Evolutionary conservation across 2,797 vertebrate species (phyloP), one percentile per base, ranked within the genome.

Genomic region (Rhadinocentrus ornatus): DNA sequence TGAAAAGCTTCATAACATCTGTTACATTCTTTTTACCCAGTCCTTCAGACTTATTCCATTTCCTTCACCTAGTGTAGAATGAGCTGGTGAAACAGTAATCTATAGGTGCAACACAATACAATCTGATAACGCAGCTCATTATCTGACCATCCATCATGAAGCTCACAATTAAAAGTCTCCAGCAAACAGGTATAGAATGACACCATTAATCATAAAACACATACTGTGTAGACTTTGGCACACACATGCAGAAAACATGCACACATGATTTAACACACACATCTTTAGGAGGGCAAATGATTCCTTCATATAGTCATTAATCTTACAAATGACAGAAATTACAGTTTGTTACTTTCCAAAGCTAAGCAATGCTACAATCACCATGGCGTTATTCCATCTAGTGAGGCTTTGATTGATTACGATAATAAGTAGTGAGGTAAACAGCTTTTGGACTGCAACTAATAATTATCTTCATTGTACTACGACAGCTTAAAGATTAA

Each of bases 131-230:
- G 2, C 29, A 26, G 60, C 73, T 81, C 73, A 81, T 90, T 90
- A 85, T 88, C 86, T 73, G 41, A 72, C 72, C 16, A 88, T 87
- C 73, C 75, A 85, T 89, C 82, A 88, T 57, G 64, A 83, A 72
- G 75, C 44, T 39, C 66, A 77, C 78, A 88, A 87, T 89, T 90
- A 88, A 89, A 84, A 85, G 75, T 75, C 63, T 29, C 20, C 41
- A 62, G 69, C 5, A 4, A 48, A 66, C 53, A 77, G 32, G 62
- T 77, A 82, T 68, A 78, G 68, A 75, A 75, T 86, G 69, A 82
- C 81, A 84, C 71, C 73, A 90, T 87, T 86, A 78, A 86, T 86
- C 79, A 86, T 63, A 63, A 67, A 81, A 80, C 66, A 70, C 71
- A 77, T 31, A 71, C 35, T 15, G 31, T 1, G 12, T 37, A 57